Percentiles rank a stretch among this genome's conserved stretches.
Conservation (phyloP, 2,797 vertebrate genomes). For the Epinephelus malabaricus region DNA sequence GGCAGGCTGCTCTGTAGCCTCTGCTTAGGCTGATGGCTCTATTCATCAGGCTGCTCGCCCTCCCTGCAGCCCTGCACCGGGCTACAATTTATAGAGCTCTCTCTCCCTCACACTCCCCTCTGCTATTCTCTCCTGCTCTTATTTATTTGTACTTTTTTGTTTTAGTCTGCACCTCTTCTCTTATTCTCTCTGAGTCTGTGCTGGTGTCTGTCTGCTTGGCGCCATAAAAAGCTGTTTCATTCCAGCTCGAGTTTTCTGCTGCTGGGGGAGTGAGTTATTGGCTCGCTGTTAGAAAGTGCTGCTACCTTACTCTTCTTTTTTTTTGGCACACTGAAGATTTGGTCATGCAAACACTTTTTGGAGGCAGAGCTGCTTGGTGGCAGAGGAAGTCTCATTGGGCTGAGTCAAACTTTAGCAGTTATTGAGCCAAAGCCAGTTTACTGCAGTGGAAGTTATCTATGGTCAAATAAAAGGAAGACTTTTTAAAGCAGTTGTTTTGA, state of each 20-base stretch:
- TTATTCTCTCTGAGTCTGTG: constrained; percentile 39
- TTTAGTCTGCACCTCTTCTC: constrained; percentile 47
- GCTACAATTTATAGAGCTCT: constrained; percentile 70
- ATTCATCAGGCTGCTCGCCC: constrained; percentile 84
- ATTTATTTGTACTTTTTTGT: constrained; percentile 77
- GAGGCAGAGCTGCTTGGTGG: constrained; percentile 32
- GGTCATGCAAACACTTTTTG: constrained; percentile 33
- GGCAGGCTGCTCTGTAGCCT: constrained; percentile 85
- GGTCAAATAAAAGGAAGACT: background rate
- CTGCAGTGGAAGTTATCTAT: background rate
- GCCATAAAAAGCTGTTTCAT: constrained; percentile 60
- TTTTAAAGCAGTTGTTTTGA: background rate
- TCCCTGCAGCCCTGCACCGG: constrained; percentile 71
- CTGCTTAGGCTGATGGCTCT: constrained; percentile 86
- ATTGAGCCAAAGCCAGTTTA: constrained; percentile 15
- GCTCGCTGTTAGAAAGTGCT: constrained; percentile 33
- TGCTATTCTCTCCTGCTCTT: constrained; percentile 59
- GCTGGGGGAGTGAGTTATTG: constrained; percentile 63
- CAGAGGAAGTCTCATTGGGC: constrained; percentile 24
- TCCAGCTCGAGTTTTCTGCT: constrained; percentile 46
- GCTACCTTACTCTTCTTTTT: constrained; percentile 11
- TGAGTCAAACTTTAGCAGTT: constrained; percentile 19
- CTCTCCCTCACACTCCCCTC: constrained; percentile 37
- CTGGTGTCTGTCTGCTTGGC: constrained; percentile 43
- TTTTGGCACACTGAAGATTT: constrained; percentile 38